phyloP scores from a whole-genome alignment of 2,113 vertebrate genomes.

The Morone saxatilis region DNA sequence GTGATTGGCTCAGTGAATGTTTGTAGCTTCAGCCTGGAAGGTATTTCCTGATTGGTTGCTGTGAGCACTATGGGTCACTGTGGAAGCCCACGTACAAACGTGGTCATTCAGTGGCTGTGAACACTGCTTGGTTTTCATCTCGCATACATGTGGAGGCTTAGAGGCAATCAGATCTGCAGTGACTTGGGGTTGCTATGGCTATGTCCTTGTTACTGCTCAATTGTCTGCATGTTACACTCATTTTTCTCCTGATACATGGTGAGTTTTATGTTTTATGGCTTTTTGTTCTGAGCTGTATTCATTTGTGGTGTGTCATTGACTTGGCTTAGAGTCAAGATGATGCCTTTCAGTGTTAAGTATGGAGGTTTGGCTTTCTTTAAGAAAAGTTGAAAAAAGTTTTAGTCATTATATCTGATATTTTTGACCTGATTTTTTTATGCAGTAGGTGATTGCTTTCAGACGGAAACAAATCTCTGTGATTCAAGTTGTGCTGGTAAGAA shows the following conservation, averaged over 20 bases:
- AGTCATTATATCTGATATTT: background rate
- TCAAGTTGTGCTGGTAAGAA: slow-evolving; percentile 79
- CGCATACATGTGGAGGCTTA: slow-evolving; percentile 66
- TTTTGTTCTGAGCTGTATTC: slow-evolving; percentile 2
- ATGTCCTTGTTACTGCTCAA: slow-evolving; percentile 53
- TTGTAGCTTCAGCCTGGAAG: slow-evolving; percentile 73
- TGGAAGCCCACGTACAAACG: slow-evolving; percentile 71
- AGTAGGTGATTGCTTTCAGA: slow-evolving; percentile 62
- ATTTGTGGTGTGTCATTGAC: background rate
- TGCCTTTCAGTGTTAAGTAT: background rate
- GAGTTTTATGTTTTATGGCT: slow-evolving; percentile 65
- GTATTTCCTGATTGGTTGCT: slow-evolving; percentile 82
- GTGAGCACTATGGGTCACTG: slow-evolving; percentile 71
- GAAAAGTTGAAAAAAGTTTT: background rate
- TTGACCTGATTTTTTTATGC: slow-evolving; percentile 4
- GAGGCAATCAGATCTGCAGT: slow-evolving; percentile 58
- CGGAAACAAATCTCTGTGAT: slow-evolving; percentile 71
- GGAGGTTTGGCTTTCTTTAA: background rate
- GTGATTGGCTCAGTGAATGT: slow-evolving; percentile 72
- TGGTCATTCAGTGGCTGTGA: slow-evolving; percentile 77
- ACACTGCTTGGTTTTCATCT: slow-evolving; percentile 77
- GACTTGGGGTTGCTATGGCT: slow-evolving; percentile 64
- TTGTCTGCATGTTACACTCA: slow-evolving; percentile 47
- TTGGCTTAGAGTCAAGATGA: background rate
- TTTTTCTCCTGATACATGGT: slow-evolving; percentile 72